These are phyloP conservation scores for Danionella dracula DNA, from an alignment of 2,797 vertebrate genomes.

Conservation along the genomic window DNA sequence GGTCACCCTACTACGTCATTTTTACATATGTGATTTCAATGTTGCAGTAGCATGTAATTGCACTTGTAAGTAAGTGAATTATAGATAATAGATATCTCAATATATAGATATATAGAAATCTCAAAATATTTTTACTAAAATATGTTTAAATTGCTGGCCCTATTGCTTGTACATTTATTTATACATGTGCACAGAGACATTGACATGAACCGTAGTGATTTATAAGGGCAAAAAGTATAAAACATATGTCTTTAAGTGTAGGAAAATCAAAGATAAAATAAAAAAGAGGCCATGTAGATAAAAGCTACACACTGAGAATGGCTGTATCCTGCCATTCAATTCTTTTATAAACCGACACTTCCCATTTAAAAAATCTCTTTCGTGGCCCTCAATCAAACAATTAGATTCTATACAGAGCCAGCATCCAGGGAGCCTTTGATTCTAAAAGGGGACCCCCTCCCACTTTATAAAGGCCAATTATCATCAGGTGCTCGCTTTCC, in stretches of 20 bases:
- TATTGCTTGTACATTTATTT: no score
- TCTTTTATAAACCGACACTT: conserved; percentile 33
- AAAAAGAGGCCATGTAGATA: conserved; percentile 21
- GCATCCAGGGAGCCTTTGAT: conserved; percentile 56
- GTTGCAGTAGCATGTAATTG: no score
- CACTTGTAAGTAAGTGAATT: no score
- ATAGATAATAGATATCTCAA: no score
- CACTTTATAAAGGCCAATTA: conserved; percentile 66
- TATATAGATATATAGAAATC: no score
- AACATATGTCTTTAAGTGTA: neutral
- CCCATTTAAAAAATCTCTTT: conserved; percentile 35
- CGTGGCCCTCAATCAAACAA: conserved; percentile 60
- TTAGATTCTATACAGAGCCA: conserved; percentile 53
- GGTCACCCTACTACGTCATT: no score
- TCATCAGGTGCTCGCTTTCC: conserved; percentile 61
- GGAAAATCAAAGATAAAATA: neutral
- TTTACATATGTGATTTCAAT: no score
- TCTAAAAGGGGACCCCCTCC: conserved; percentile 50
- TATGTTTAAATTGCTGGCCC: no score
- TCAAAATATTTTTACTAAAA: no score
- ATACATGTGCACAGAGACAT: no score
- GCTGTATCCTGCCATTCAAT: conserved; percentile 60
- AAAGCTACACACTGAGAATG: neutral
- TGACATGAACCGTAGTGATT: no score
- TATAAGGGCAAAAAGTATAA: no score